Conservation (phyloP, 92 coral and sea anemone species). For the Anthopleura xanthogrammica region DNA sequence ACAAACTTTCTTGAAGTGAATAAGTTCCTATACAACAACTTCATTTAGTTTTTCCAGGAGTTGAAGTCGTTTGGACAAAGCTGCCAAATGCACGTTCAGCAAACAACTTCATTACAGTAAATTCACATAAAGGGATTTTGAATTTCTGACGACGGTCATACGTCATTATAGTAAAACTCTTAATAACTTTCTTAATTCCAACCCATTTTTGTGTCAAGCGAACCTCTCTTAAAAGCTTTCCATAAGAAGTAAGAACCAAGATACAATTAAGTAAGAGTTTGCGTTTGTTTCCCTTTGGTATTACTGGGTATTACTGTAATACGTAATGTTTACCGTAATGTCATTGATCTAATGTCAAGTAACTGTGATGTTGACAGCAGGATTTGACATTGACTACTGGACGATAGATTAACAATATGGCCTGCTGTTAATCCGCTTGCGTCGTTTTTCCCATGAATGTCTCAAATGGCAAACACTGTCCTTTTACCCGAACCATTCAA, state of each 20-base stretch:
- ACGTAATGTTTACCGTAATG: slow-evolving; percentile 2
- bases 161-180: neutral
- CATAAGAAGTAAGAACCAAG: neutral
- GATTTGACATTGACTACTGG: neutral
- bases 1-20: too few species aligned
- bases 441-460: neutral
- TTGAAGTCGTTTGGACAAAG: neutral
- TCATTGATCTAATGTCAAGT: slow-evolving; percentile 6
- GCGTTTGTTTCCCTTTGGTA: neutral
- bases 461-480: neutral
- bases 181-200: neutral
- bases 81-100: neutral
- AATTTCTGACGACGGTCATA: neutral
- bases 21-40: too few species aligned
- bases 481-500: neutral
- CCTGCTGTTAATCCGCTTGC: neutral
- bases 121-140: neutral
- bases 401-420: neutral
- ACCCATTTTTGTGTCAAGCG: neutral
- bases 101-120: neutral
- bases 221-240: neutral
- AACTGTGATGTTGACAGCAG: slow-evolving; percentile 5
- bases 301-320: neutral
- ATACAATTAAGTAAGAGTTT: neutral
- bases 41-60: too few species aligned